Evolutionary conservation across 2,113 vertebrate species (phyloP), one percentile per base, ranked within the genome.

Genomic region (Maccullochella peelii): DNA sequence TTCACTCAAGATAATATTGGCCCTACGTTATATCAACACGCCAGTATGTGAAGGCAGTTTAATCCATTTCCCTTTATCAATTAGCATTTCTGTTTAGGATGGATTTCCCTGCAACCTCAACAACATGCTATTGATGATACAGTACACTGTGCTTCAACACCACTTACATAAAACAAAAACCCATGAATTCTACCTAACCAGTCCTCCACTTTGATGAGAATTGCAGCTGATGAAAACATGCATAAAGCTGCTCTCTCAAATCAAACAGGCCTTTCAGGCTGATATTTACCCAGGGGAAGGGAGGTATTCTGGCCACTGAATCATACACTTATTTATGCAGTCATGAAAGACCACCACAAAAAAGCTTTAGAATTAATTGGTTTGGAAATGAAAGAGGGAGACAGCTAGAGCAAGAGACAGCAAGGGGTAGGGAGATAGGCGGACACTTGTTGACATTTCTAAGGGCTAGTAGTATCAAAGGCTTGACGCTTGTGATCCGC

Each of bases 381-480:
- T 68, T 67, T 79, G 44, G 71, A 85, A 83, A 89, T 89, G 77
- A 89, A 89, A 90, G 69, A 38, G 21, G 33, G 40, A 84, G 69
- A 71, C 49, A 57, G 80, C 57, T 36, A 79, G 68, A 77, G 50
- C 7, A 5, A 70, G 72, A 84, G 76, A 63, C 33, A 68, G 78
- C 1, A 49, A 80, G 55, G 69, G 77, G 75, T 73, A 73, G 38
- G 75, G 75, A 85, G 77, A 75, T 42, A 68, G 84, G 82, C 57
- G 25, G 88, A 86, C 84, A 85, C 88, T 92, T 92, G 85, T 90
- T 92, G 91, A 90, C 82, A 84, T 92, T 90, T 91, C 75, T 92
- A 78, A 83, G 88, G 65, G 73, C 36, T 82, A 81, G 52, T 70
- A 21, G 76, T 72, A 90, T 91, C 84, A 91, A 93, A 93, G 83